Evolutionary conservation across 2,113 vertebrate species (phyloP).

Genomic region (Danionella cerebrum): DNA sequence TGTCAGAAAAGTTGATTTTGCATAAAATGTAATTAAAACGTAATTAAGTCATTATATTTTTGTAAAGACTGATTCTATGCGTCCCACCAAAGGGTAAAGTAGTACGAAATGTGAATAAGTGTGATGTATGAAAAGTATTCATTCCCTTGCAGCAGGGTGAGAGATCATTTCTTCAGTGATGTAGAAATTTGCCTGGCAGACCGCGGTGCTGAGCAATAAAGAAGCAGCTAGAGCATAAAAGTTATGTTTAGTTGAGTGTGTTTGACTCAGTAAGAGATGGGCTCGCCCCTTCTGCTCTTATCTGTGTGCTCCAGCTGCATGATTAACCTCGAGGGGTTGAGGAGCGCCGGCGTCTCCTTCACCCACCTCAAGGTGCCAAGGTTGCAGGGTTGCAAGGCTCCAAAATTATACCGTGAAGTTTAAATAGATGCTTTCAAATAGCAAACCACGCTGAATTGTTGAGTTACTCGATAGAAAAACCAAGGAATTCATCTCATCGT

Average conservation of each 20-base stretch:
- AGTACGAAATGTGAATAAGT: no score
- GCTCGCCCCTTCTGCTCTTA: constrained; percentile 19
- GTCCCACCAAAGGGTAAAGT: no score
- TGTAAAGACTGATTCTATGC: no score
- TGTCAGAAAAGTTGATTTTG: no score
- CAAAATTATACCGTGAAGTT: no score
- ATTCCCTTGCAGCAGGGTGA: not conserved
- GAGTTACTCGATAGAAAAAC: no score
- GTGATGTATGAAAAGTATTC: no score
- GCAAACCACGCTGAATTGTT: no score
- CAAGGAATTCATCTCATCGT: constrained; percentile 47
- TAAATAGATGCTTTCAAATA: no score
- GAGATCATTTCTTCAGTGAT: not conserved
- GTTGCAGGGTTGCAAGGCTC: no score
- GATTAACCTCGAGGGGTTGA: constrained; percentile 22
- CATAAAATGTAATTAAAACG: not conserved
- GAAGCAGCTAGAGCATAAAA: not conserved
- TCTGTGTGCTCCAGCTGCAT: constrained; percentile 32
- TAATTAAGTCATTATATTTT: no score
- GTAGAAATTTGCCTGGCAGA: not conserved
- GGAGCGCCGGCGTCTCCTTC: not conserved
- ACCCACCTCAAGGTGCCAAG: constrained; percentile 4
- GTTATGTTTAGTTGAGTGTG: not conserved
- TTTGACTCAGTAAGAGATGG: not conserved
- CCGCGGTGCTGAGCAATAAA: not conserved